phyloP scores from a whole-genome alignment of 2,113 vertebrate species.

The Aramus guarauna region DNA sequence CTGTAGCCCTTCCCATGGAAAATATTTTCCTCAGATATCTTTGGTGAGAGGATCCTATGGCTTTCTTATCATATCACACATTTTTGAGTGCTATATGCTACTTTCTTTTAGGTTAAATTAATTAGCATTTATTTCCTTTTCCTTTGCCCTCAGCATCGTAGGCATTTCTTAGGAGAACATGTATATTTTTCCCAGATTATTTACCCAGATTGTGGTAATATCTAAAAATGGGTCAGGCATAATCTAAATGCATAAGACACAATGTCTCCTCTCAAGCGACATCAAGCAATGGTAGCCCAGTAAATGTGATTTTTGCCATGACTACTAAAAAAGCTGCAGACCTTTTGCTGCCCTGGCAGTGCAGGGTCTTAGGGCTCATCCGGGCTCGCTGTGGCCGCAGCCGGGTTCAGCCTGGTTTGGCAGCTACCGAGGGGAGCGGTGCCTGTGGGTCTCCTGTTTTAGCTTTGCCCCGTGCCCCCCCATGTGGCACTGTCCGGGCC shows the following conservation, averaged over 20 bases:
- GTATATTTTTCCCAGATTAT: background rate
- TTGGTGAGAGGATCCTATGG: background rate
- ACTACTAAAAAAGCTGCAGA: background rate
- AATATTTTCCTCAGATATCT: background rate
- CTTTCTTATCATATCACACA: background rate
- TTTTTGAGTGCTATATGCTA: background rate
- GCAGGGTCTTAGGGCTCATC: background rate
- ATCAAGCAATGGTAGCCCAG: background rate
- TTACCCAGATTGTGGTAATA: background rate
- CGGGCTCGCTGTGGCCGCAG: background rate
- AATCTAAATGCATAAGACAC: background rate
- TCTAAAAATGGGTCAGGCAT: background rate
- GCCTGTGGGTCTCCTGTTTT: background rate
- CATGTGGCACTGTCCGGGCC: too few species aligned
- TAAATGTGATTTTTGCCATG: background rate
- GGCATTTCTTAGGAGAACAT: background rate
- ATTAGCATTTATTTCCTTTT: background rate
- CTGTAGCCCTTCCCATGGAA: background rate
- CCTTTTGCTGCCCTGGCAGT: background rate
- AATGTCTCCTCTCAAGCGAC: background rate
- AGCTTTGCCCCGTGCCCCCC: background rate
- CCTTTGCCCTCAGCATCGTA: background rate
- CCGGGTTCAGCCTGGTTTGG: background rate
- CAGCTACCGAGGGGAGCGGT: rapidly evolving
- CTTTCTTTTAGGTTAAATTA: background rate